These are phyloP conservation scores for Australoheros scitulus DNA, from an alignment of 2,113 vertebrate species.

Conservation along the genomic window DNA sequence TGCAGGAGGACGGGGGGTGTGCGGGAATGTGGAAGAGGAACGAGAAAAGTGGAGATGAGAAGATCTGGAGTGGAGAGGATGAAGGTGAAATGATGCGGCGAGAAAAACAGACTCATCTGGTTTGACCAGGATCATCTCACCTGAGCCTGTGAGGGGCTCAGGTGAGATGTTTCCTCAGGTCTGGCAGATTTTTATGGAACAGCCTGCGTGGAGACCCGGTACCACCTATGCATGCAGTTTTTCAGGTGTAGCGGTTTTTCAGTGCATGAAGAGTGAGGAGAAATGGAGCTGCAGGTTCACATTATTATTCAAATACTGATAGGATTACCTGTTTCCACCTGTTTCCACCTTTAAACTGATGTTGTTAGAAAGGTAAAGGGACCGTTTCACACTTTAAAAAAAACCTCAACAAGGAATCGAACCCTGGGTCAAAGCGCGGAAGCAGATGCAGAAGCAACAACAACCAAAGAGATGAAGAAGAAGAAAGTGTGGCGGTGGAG, in stretches of 20 bases:
- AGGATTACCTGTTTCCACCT: no score
- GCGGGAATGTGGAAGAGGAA: background rate
- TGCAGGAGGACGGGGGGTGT: background rate
- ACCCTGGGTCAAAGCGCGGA: background rate
- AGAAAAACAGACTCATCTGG: no score
- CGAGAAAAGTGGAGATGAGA: background rate
- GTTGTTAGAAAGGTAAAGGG: no score
- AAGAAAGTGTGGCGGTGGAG: conserved; percentile 2
- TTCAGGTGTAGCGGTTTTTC: background rate
- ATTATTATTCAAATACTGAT: no score
- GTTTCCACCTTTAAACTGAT: no score
- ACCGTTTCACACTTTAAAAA: no score
- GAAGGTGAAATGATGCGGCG: background rate
- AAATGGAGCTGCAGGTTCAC: no score
- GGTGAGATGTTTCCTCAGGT: background rate
- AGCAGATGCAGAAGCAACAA: background rate
- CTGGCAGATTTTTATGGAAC: no score
- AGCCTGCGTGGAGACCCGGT: no score
- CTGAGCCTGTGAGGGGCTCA: background rate
- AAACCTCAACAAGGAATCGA: no score
- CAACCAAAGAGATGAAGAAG: background rate
- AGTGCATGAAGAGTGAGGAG: background rate
- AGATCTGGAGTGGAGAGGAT: background rate
- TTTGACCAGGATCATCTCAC: no score
- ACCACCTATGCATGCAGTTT: background rate